These are phyloP conservation scores for Lepidocolaptes lacrymiger DNA, from an alignment of 2,797 vertebrate genomes.

Conservation along the genomic window DNA sequence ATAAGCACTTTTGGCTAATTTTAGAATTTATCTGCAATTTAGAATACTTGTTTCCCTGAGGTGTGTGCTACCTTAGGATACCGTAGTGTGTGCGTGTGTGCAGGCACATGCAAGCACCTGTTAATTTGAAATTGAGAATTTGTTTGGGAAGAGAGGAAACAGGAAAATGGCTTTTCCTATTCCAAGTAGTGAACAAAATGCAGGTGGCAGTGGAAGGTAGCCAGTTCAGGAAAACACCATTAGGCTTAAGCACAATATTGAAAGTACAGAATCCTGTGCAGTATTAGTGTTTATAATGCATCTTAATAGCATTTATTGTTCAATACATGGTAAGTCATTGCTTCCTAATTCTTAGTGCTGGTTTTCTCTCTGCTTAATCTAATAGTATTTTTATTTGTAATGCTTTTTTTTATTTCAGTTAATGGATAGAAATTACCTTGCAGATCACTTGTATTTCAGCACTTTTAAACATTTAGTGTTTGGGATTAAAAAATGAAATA, in stretches of 20 bases:
- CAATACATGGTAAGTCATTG: not conserved
- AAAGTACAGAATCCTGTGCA: not conserved
- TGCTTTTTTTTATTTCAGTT: not conserved
- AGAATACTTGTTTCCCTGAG: not conserved
- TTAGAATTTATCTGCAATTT: not conserved
- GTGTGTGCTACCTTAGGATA: not conserved
- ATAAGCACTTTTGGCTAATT: not conserved
- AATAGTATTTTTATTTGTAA: not conserved
- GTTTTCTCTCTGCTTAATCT: not conserved
- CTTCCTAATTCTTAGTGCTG: not conserved
- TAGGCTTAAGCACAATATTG: not conserved
- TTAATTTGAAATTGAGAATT: not conserved
- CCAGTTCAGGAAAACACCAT: not conserved
- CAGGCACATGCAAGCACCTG: not conserved
- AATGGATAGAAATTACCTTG: not conserved
- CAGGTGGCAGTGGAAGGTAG: not conserved
- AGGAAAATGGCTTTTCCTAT: conserved; percentile 16
- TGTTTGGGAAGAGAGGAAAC: conserved; percentile 20
- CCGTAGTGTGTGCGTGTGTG: not conserved
- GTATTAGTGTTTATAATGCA: not conserved
- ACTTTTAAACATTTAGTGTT: not conserved
- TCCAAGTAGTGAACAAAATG: not conserved
- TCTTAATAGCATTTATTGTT: not conserved
- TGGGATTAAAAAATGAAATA: not conserved
- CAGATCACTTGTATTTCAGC: not conserved